phyloP scores from a whole-genome alignment of 2,797 vertebrate species.

The Capromys pilorides region DNA sequence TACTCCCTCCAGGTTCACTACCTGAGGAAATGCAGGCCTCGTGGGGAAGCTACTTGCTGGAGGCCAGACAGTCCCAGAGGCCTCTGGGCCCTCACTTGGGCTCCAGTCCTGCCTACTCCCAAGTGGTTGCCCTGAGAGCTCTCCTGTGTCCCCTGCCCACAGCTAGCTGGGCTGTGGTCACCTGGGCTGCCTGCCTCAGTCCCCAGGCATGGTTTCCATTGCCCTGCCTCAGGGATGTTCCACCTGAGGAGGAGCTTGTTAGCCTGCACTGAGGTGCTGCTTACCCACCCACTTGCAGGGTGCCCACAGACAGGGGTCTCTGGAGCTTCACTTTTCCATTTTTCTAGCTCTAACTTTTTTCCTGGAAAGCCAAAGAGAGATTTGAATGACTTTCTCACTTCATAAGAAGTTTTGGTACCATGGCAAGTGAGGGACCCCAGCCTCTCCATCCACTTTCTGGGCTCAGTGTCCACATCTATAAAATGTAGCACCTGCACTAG shows the following conservation, averaged over 20 bases:
- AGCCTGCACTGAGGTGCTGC: too few relatives aligned
- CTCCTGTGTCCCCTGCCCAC: not conserved
- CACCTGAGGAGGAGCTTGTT: rapidly evolving
- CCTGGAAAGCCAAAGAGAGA: not conserved
- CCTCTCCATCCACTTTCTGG: not conserved
- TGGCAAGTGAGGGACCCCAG: not conserved
- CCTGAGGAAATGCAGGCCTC: not conserved
- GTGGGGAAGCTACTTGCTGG: not conserved
- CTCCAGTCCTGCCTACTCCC: not conserved
- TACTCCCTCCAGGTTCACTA: not conserved
- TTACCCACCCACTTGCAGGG: not conserved
- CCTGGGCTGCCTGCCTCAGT: not conserved
- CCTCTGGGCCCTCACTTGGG: not conserved
- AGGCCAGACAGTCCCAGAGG: not conserved
- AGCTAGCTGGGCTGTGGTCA: not conserved
- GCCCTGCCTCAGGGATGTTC: not conserved
- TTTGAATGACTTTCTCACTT: not conserved
- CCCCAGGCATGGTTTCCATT: not conserved
- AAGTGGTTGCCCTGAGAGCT: not conserved
- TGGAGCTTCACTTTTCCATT: not conserved
- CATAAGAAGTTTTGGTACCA: not conserved
- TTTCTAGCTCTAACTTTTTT: not conserved
- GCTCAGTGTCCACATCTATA: not conserved
- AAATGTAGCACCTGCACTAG: not conserved
- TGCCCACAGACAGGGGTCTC: rapidly evolving